Conservation (phyloP, 2,888 invertebrate species). For the Tupiocoris notatus region DNA sequence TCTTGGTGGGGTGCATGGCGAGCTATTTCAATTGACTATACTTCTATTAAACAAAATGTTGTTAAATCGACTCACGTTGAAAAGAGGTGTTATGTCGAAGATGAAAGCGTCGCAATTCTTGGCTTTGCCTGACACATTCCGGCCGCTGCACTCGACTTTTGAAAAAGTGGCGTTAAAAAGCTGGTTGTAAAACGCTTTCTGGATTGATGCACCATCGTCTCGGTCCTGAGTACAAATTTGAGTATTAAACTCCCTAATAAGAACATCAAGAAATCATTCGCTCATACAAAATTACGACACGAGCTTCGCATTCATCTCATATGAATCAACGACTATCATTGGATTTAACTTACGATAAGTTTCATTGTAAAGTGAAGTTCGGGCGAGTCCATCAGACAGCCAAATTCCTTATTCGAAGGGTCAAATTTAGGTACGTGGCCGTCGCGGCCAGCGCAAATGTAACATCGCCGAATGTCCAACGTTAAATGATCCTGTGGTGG, state of each 20-base stretch:
- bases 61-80: conserved; percentile 28
- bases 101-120: conserved; percentile 41
- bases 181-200: conserved; percentile 31
- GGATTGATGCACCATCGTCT: conserved; percentile 25
- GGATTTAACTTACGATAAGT: conserved; percentile 42
- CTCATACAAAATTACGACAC: too few relatives aligned
- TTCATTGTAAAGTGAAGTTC: conserved; percentile 40
- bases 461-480: conserved; percentile 42
- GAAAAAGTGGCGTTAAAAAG: conserved; percentile 40
- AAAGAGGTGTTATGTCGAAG: conserved; percentile 44
- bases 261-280: too few relatives aligned
- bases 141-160: background rate
- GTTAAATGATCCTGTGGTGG: conserved; percentile 40
- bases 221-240: conserved; percentile 40
- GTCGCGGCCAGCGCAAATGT: conserved; percentile 40
- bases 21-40: too few relatives aligned
- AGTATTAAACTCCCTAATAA: too few relatives aligned
- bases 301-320: too few relatives aligned
- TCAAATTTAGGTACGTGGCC: conserved; percentile 42
- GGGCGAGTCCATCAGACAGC: conserved; percentile 42
- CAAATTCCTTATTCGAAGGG: conserved; percentile 41
- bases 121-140: background rate
- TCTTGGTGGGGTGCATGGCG: too few relatives aligned
- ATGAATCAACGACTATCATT: too few relatives aligned
- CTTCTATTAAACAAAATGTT: too few relatives aligned